These are phyloP conservation scores for Melanostoma mellinum DNA, from an alignment of 2,888 invertebrate species.

Conservation along the genomic window DNA sequence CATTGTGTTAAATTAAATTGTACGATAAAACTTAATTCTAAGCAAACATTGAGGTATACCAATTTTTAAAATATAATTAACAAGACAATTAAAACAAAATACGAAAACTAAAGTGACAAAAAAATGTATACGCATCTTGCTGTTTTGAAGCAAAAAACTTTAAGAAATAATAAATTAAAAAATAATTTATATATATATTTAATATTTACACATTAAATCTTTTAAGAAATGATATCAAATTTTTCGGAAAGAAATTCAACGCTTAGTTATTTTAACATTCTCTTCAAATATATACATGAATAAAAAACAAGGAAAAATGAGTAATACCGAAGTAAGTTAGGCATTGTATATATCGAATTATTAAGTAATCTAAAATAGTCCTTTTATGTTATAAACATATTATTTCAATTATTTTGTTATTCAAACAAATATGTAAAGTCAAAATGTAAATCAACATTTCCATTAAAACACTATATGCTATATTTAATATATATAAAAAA, in stretches of 20 bases:
- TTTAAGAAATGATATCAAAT: constrained; percentile 39
- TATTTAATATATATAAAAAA: constrained; percentile 42
- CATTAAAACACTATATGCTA: constrained; percentile 44
- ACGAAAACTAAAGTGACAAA: constrained; percentile 64
- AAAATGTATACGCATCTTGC: constrained; percentile 70
- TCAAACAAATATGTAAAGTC: constrained; percentile 37
- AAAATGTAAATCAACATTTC: constrained; percentile 68
- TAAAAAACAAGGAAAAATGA: constrained; percentile 17
- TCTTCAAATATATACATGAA: not conserved
- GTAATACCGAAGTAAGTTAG: not conserved
- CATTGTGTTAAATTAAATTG: constrained; percentile 46
- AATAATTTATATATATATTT: constrained; percentile 34
- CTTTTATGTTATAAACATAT: constrained; percentile 48
- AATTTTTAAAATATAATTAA: constrained; percentile 29
- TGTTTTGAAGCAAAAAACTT: constrained; percentile 38
- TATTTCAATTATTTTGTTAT: constrained; percentile 54
- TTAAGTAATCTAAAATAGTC: not conserved
- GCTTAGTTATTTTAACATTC: constrained; percentile 50
- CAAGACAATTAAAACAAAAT: constrained; percentile 26
- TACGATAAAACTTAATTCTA: constrained; percentile 57
- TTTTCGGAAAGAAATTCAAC: constrained; percentile 38
- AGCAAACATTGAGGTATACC: constrained; percentile 57
- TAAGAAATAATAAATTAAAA: not conserved
- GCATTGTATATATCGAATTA: too few relatives aligned
- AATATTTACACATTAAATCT: constrained; percentile 64